Evolutionary conservation across 2,888 invertebrate genomes (phyloP).

Genomic region (Folsomia manolachei): DNA sequence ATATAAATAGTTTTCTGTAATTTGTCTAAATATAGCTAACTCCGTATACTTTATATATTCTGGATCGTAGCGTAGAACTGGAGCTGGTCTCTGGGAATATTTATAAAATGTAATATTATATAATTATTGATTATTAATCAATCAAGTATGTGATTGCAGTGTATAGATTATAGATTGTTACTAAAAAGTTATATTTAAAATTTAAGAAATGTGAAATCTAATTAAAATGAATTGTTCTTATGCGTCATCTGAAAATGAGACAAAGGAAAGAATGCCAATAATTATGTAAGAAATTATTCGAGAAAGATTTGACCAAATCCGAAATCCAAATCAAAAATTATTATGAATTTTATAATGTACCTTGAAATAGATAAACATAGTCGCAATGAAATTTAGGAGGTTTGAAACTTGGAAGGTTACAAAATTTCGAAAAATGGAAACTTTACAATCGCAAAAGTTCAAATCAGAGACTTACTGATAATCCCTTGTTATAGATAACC

Average conservation of each 20-base stretch:
- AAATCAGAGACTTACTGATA: slow-evolving; percentile 1
- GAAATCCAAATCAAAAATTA: not conserved
- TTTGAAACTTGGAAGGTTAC: not conserved
- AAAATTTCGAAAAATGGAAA: too few relatives aligned
- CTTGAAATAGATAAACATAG: too few relatives aligned
- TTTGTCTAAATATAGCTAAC: too few relatives aligned
- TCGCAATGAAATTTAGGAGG: not conserved
- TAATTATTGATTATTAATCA: not conserved
- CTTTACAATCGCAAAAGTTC: slow-evolving; percentile 6
- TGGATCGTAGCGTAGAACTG: not conserved
- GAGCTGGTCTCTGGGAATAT: slow-evolving; percentile 6
- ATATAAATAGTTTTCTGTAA: too few relatives aligned
- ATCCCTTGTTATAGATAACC: not conserved
- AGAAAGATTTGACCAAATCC: not conserved
- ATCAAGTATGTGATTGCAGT: not conserved
- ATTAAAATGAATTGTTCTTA: too few relatives aligned
- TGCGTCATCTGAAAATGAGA: too few relatives aligned
- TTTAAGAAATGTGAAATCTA: too few relatives aligned
- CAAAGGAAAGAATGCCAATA: not conserved
- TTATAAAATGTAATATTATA: not conserved
- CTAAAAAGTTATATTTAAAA: too few relatives aligned
- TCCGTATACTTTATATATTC: too few relatives aligned
- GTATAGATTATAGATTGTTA: too few relatives aligned
- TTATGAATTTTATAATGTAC: too few relatives aligned
- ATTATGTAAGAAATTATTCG: not conserved